These are phyloP conservation scores for Phaethon lepturus DNA, from an alignment of 2,113 vertebrate species.

Conservation along the genomic window DNA sequence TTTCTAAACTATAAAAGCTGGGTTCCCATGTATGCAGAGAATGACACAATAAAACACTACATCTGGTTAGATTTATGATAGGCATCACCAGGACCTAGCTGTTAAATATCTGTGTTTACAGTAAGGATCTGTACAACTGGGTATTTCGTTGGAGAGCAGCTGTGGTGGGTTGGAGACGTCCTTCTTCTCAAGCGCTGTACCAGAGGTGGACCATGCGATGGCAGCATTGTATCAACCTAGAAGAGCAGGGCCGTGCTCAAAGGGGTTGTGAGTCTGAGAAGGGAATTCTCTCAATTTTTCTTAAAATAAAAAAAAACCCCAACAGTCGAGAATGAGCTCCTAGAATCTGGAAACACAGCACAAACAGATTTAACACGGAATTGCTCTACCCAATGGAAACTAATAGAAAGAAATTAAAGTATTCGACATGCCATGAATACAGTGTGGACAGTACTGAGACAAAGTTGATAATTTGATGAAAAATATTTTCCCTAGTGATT, in stretches of 20 bases:
- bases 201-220: constrained; percentile 40
- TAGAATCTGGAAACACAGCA: not conserved
- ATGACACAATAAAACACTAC: not conserved
- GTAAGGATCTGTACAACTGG: not conserved
- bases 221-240: constrained; percentile 69
- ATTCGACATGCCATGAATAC: not conserved
- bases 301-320: not conserved
- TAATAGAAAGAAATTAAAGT: not conserved
- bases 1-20: not conserved
- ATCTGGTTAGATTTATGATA: not conserved
- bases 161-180: rapidly evolving
- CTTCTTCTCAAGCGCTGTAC: not conserved
- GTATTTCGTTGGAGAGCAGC: not conserved
- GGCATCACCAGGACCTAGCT: rapidly evolving
- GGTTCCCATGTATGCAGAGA: not conserved
- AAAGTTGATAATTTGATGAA: not conserved
- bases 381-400: not conserved
- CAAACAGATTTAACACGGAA: not conserved
- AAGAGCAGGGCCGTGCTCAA: not conserved
- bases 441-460: not conserved
- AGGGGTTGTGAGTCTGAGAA: not conserved
- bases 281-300: not conserved
- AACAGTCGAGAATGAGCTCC: not conserved
- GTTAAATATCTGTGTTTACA: rapidly evolving
- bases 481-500: not conserved